Conservation (phyloP, 2,888 invertebrate genomes). For the Myopa testacea region DNA sequence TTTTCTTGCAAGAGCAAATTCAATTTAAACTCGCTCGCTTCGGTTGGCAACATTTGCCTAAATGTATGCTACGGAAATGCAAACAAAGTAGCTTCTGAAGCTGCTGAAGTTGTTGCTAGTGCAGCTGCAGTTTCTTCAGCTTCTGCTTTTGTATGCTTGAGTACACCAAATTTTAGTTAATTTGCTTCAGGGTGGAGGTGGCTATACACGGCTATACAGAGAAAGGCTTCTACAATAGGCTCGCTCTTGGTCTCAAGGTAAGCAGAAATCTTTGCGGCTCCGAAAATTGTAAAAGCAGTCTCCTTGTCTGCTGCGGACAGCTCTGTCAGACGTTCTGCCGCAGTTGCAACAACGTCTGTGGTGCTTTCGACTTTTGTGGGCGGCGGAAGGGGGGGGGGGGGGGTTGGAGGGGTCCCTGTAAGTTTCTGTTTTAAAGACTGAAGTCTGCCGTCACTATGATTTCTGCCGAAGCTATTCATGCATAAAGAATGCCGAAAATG, state of each 20-base stretch:
- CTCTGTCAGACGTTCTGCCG: no score
- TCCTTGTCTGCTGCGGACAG: no score
- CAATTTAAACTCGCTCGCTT: slow-evolving; percentile 17
- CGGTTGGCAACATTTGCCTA: slow-evolving; percentile 19
- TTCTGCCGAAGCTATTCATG: no score
- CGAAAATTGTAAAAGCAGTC: no score
- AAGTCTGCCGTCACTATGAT: no score
- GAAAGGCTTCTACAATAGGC: not conserved
- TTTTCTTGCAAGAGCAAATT: slow-evolving; percentile 11
- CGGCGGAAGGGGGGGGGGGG: no score
- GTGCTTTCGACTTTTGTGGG: no score
- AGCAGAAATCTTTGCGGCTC: no score
- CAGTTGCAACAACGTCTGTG: no score
- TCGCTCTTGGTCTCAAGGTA: not conserved
- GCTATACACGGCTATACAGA: not conserved
- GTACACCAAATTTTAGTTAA: slow-evolving; percentile 3
- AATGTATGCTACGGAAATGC: slow-evolving; percentile 25
- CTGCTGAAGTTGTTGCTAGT: not conserved
- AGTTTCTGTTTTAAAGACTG: no score
- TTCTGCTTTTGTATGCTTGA: not conserved
- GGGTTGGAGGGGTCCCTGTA: no score
- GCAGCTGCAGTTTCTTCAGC: not conserved
- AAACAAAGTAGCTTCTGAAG: slow-evolving; percentile 8
- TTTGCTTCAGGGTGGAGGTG: not conserved
- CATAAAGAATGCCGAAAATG: no score